These are phyloP conservation scores for Ophion obscuratus DNA, from an alignment of 2,888 invertebrate species.

Conservation along the genomic window DNA sequence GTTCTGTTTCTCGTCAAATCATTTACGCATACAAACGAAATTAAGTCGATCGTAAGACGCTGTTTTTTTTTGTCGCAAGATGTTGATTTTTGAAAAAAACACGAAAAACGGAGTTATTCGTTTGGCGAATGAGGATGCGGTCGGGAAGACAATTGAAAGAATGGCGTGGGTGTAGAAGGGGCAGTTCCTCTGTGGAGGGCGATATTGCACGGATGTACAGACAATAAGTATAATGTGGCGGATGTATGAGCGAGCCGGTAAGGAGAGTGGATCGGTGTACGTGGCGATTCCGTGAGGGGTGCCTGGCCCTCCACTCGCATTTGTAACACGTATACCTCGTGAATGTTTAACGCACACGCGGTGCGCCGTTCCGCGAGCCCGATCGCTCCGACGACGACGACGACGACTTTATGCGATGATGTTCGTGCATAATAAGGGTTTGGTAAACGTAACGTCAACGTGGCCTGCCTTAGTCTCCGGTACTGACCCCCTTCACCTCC, in stretches of 20 bases:
- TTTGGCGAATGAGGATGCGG: neutral
- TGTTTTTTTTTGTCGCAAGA: neutral
- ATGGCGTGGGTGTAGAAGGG: neutral
- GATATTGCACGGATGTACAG: neutral
- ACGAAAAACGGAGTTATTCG: neutral
- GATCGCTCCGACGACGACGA: conserved; percentile 17
- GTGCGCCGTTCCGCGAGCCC: conserved; percentile 52
- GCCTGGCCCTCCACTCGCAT: conserved; percentile 75
- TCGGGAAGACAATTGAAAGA: neutral
- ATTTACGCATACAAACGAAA: too few species aligned
- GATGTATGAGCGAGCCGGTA: neutral
- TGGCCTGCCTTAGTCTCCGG: conserved; percentile 65
- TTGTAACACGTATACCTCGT: conserved; percentile 79
- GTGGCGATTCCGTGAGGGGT: conserved; percentile 69
- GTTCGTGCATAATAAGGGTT: conserved; percentile 49
- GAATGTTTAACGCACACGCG: conserved; percentile 74
- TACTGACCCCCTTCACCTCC: conserved; percentile 30
- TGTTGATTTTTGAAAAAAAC: neutral
- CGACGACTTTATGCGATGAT: conserved; percentile 15
- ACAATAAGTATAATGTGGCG: neutral
- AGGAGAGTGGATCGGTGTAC: conserved; percentile 56
- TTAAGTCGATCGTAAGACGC: too few species aligned
- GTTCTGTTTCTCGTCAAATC: too few species aligned
- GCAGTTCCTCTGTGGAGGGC: too few species aligned
- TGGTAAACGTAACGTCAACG: conserved; percentile 77